phyloP scores from a whole-genome alignment of 2,797 vertebrate species.

The Vipera latastei region DNA sequence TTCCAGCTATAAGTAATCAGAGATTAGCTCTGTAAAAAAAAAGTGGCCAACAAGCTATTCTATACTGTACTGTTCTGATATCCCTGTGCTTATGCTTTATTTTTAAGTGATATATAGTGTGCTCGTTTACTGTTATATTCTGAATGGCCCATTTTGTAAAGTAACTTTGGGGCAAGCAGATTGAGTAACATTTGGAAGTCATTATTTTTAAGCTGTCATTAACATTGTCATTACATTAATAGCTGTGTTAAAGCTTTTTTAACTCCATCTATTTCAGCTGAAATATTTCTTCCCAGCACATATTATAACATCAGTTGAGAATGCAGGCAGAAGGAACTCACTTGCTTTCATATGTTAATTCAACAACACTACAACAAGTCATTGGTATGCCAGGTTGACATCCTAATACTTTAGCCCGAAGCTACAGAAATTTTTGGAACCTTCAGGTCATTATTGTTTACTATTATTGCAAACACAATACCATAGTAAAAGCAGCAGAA shows the following conservation, averaged over 20 bases:
- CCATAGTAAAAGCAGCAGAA: neutral
- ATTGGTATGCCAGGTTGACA: fast-evolving
- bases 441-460: neutral
- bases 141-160: neutral
- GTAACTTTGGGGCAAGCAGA: neutral
- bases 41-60: neutral
- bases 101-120: neutral
- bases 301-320: neutral
- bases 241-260: neutral
- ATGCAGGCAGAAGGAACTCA: fast-evolving
- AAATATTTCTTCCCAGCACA: neutral
- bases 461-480: neutral
- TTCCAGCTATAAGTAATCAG: neutral
- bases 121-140: neutral
- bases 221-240: neutral
- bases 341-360: neutral
- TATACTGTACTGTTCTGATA: neutral
- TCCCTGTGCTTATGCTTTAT: neutral
- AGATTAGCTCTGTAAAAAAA: neutral
- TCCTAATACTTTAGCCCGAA: neutral
- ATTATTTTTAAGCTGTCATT: neutral
- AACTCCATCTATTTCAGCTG: neutral
- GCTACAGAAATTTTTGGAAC: neutral
- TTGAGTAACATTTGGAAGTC: neutral
- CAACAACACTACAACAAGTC: neutral